A percentile compares a stretch with the other conserved stretches of the same genome.
Conservation (phyloP, 2,888 invertebrate genomes). For the Catocala fraxini region DNA sequence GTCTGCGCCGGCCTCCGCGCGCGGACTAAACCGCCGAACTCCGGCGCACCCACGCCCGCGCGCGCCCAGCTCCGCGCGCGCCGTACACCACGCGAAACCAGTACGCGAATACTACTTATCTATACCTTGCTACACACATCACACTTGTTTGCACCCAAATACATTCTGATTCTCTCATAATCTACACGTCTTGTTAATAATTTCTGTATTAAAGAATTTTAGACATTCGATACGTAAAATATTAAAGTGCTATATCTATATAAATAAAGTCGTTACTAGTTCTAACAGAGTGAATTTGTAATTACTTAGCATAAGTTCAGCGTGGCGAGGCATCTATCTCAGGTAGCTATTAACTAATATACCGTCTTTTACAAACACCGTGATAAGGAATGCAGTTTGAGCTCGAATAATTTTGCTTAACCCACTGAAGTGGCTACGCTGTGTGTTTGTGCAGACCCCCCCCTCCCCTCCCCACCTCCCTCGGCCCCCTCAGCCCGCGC, state of each 20-base stretch:
- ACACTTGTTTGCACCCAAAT: no score
- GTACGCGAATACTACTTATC: conserved; percentile 18
- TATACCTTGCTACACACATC: background rate
- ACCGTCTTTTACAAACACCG: no score
- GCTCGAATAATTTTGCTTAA: background rate
- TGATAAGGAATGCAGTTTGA: background rate
- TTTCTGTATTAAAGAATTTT: no score
- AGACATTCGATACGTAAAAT: no score
- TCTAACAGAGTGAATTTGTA: no score
- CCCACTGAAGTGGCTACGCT: conserved; percentile 35
- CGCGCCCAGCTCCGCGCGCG: conserved; percentile 33
- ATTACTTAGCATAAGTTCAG: no score
- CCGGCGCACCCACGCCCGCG: conserved; percentile 42
- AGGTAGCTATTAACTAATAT: no score
- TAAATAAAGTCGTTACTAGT: no score
- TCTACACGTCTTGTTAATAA: no score
- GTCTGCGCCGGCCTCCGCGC: conserved; percentile 80
- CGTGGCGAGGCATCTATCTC: no score
- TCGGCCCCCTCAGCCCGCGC: conserved; percentile 44
- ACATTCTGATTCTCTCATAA: no score
- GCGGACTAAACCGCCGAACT: conserved; percentile 67
- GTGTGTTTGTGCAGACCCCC: conserved; percentile 48
- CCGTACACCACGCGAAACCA: conserved; percentile 23
- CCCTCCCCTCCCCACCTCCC: conserved; percentile 50
- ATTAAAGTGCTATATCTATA: no score